Evolutionary conservation across 2,797 vertebrate genomes (phyloP).

Genomic region (Hydrocynus forskahlii): DNA sequence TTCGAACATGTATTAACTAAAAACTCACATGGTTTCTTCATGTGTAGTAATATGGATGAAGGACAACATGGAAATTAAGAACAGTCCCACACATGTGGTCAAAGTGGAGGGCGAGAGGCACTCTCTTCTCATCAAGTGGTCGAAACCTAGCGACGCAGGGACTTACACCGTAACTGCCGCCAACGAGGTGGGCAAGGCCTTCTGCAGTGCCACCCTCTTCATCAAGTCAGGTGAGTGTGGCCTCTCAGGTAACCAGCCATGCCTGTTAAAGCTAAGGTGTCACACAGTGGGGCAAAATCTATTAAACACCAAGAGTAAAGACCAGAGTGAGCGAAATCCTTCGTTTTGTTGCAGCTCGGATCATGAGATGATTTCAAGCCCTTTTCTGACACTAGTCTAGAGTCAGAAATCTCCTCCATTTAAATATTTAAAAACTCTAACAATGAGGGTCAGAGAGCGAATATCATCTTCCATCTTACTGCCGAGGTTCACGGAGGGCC

Average conservation of each 20-base stretch:
- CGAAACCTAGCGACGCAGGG: conserved; percentile 82
- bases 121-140: conserved; percentile 86
- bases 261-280: conserved; percentile 17
- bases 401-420: conserved; percentile 32
- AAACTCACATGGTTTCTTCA: background rate
- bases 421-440: conserved; percentile 43
- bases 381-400: conserved; percentile 16
- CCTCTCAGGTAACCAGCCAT: background rate
- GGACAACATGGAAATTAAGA: conserved; percentile 77
- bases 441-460: too few species aligned
- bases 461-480: conserved; percentile 1
- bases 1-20: background rate
- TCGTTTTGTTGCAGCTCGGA: conserved; percentile 9
- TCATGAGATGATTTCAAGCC: conserved; percentile 32
- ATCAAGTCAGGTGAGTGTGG: conserved; percentile 87
- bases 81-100: conserved; percentile 76
- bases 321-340: conserved; percentile 11
- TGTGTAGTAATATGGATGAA: conserved; percentile 89
- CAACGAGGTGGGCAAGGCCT: conserved; percentile 87
- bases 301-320: background rate
- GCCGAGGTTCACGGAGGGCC: background rate
- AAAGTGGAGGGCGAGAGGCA: conserved; percentile 94
- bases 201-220: conserved; percentile 83
- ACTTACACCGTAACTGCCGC: conserved; percentile 87
- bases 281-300: background rate